Evolutionary conservation across 2,113 vertebrate genomes (phyloP).

Genomic region (Xiphorhynchus elegans): DNA sequence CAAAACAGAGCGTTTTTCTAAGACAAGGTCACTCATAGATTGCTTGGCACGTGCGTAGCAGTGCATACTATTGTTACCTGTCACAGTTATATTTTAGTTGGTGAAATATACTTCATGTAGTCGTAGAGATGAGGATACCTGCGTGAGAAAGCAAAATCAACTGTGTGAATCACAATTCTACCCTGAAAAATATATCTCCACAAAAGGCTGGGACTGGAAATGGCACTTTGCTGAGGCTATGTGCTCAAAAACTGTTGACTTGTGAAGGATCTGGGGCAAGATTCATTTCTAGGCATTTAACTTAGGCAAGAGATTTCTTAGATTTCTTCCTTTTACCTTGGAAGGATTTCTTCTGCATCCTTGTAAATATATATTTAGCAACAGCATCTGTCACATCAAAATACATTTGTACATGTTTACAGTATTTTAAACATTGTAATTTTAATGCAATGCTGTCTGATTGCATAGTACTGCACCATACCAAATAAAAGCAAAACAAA

Average conservation of each 20-base stretch:
- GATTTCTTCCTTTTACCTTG: background rate
- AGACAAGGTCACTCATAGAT: background rate
- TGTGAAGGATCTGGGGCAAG: background rate
- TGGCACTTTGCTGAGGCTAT: background rate
- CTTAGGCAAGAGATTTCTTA: background rate
- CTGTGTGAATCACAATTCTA: background rate
- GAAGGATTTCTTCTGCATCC: background rate
- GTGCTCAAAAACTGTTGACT: background rate
- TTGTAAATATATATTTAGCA: constrained; percentile 35
- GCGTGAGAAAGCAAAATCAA: background rate
- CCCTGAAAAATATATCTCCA: background rate
- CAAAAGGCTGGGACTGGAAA: background rate
- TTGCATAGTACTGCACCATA: constrained; percentile 36
- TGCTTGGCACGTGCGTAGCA: accelerated
- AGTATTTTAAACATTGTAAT: constrained; percentile 34
- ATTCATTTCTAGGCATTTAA: background rate
- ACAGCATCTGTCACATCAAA: background rate
- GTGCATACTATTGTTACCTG: background rate
- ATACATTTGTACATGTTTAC: constrained; percentile 17
- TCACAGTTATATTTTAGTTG: background rate
- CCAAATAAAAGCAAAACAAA: background rate
- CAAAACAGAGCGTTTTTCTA: background rate
- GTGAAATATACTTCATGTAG: background rate
- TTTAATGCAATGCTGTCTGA: constrained; percentile 35
- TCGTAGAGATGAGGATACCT: background rate